phyloP scores from a whole-genome alignment of 2,888 invertebrate genomes.

The Euplagia quadripunctaria region DNA sequence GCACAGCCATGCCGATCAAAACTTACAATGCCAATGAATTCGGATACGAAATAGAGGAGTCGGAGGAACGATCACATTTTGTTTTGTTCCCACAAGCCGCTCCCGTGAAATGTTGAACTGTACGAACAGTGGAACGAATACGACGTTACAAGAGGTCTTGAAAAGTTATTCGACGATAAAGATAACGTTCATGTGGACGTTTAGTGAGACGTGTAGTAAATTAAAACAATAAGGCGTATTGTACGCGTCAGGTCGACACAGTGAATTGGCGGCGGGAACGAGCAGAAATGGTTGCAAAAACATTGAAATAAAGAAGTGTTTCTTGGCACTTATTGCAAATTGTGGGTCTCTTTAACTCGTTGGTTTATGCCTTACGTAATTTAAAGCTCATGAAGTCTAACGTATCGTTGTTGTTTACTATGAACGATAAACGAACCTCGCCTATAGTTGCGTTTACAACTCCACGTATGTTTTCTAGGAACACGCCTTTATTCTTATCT shows the following conservation, averaged over 20 bases:
- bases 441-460: conserved; percentile 39
- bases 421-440: conserved; percentile 72
- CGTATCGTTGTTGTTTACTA: conserved; percentile 77
- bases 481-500: conserved; percentile 54
- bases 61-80: conserved; percentile 58
- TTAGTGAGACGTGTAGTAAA: conserved; percentile 69
- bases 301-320: conserved; percentile 60
- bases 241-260: conserved; percentile 49
- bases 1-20: conserved; percentile 62
- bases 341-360: conserved; percentile 68
- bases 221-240: conserved; percentile 72
- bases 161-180: conserved; percentile 67
- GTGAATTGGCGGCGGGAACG: conserved; percentile 46
- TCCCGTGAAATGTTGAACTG: conserved; percentile 47
- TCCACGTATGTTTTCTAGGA: conserved; percentile 51
- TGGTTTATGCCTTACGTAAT: conserved; percentile 71
- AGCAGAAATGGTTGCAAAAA: conserved; percentile 59
- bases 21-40: conserved; percentile 64
- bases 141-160: conserved; percentile 56
- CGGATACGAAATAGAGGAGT: conserved; percentile 61
- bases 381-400: conserved; percentile 73
- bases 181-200: conserved; percentile 66
- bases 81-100: conserved; percentile 55
- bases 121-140: conserved; percentile 44
- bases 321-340: conserved; percentile 52